Evolutionary conservation across 2,888 invertebrate species (phyloP).

Genomic region (Galerucella pusilla): DNA sequence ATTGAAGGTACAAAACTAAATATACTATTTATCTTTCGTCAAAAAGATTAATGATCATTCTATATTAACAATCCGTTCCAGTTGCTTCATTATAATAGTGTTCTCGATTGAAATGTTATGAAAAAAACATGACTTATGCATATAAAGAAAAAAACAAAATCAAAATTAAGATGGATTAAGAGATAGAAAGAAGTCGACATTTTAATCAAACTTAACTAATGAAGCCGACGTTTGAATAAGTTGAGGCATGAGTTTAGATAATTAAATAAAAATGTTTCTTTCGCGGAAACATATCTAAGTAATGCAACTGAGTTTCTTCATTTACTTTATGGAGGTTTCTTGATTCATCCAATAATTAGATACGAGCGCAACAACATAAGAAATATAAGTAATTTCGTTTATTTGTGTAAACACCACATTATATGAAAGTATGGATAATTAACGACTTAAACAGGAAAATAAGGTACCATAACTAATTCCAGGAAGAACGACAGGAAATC

Average conservation of each 20-base stretch:
- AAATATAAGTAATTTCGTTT: background rate
- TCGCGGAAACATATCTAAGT: slow-evolving; percentile 9
- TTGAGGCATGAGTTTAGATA: slow-evolving; percentile 19
- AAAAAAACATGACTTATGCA: slow-evolving; percentile 31
- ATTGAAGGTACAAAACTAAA: background rate
- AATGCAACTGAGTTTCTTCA: background rate
- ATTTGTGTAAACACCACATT: background rate
- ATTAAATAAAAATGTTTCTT: slow-evolving; percentile 28
- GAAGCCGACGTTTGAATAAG: slow-evolving; percentile 21
- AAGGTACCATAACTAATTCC: no score
- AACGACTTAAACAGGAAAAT: background rate
- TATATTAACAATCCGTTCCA: slow-evolving; percentile 29
- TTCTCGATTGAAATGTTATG: slow-evolving; percentile 25
- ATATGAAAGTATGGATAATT: background rate
- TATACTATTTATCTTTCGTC: slow-evolving; percentile 3
- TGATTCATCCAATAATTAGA: background rate
- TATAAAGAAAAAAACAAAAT: slow-evolving; percentile 24
- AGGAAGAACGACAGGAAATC: no score
- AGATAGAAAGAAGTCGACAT: slow-evolving; percentile 34
- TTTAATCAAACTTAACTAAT: slow-evolving; percentile 38
- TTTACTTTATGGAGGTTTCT: background rate
- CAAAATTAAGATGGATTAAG: slow-evolving; percentile 24
- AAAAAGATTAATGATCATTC: slow-evolving; percentile 35
- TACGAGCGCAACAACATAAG: background rate
- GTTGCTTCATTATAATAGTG: slow-evolving; percentile 33